These are phyloP conservation scores for Halocaridina rubra DNA, from an alignment of 2,888 invertebrate genomes.

Conservation along the genomic window DNA sequence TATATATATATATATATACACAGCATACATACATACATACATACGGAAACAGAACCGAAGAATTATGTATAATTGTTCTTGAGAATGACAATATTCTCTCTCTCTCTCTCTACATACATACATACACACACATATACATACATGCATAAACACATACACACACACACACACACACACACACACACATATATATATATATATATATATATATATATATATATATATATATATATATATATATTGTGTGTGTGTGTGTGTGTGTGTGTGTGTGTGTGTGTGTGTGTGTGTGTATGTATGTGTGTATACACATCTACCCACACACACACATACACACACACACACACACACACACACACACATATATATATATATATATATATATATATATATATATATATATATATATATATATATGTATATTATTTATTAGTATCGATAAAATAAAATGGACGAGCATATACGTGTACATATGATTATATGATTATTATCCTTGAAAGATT, in stretches of 20 bases:
- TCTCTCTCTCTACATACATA: too few relatives aligned
- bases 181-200: constrained; percentile 1
- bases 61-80: too few relatives aligned
- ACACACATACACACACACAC: not conserved
- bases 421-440: too few relatives aligned
- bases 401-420: constrained; percentile 11
- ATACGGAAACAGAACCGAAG: too few relatives aligned
- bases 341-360: not conserved
- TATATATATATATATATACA: too few relatives aligned
- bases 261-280: too few relatives aligned
- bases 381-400: constrained; percentile 6
- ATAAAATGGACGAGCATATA: too few relatives aligned
- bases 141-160: not conserved
- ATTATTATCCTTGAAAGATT: too few relatives aligned
- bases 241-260: too few relatives aligned
- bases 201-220: constrained; percentile 3
- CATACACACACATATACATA: not conserved
- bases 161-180: not conserved
- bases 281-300: not conserved
- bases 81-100: too few relatives aligned
- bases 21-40: too few relatives aligned
- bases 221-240: not conserved
- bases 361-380: not conserved
- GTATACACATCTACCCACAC: not conserved
- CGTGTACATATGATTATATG: too few relatives aligned